Percentiles rank a stretch among this genome's conserved stretches.
Conservation (phyloP, 2,797 vertebrate genomes). For the Arrhamphus sclerolepis region DNA sequence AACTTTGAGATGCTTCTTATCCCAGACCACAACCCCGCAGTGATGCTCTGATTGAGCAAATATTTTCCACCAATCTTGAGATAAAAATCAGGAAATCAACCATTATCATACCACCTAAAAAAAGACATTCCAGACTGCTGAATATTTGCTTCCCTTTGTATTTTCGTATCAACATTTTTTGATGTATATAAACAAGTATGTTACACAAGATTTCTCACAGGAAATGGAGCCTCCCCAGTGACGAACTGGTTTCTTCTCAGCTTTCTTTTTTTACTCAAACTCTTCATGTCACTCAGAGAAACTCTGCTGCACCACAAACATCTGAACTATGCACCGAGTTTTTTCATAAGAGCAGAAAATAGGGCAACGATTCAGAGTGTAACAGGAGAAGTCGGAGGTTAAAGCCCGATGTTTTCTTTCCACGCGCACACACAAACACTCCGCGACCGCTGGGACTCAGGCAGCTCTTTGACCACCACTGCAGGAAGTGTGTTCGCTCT, state of each 20-base stretch:
- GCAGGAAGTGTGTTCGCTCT: slow-evolving; percentile 53
- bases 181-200: not conserved
- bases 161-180: slow-evolving; percentile 1
- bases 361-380: slow-evolving; percentile 12
- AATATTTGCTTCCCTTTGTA: not conserved
- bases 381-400: slow-evolving; percentile 29
- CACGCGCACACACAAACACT: slow-evolving; percentile 27
- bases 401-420: slow-evolving; percentile 41
- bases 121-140: too few species aligned
- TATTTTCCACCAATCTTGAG: too few species aligned
- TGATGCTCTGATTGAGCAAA: too few species aligned
- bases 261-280: not conserved
- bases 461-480: slow-evolving; percentile 27
- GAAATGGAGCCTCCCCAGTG: slow-evolving; percentile 3
- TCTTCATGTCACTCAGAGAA: slow-evolving; percentile 1
- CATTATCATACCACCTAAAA: not conserved
- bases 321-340: slow-evolving; percentile 35
- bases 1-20: too few species aligned
- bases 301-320: slow-evolving; percentile 32
- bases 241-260: not conserved
- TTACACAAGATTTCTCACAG: slow-evolving; percentile 23
- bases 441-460: slow-evolving; percentile 29
- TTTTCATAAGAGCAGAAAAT: slow-evolving; percentile 38
- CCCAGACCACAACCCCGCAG: too few species aligned
- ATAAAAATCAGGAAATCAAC: not conserved